Base-by-base conservation (phyloP, 2,888 invertebrate species). In the Neelides folsomi region DNA sequence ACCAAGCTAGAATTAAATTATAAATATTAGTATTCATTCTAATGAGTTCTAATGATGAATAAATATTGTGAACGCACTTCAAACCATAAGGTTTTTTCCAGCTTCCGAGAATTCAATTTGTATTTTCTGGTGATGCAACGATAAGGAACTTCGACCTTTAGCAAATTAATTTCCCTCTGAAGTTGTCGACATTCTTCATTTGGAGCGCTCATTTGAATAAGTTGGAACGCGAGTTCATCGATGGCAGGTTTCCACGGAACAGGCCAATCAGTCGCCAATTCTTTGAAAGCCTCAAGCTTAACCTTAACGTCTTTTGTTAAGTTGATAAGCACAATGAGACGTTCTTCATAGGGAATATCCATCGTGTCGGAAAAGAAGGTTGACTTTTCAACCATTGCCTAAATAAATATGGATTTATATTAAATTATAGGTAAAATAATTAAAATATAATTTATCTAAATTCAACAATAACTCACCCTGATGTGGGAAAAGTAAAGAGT, bases 321-420 rank as follows among this genome's bases (percentile, higher is more conserved):
- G 27, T 53, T 52, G 5, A 60, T 54, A 12, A 64, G 40, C 10
- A 50, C 48, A 1, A 60, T 47, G 1, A 64, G 50, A 19, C 63
- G 54, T 43, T 62, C 63, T 46, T 62, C 62, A 36, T 58, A 60
- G 8, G 63, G 63, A 48, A 64, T 62, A n/a, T 55, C 55, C 1
- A 45, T 47, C 3, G 59, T 38, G 16, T 52, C 56, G 36, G 55
- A 39, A 41, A 57, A 60, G 41, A 55, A 59, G 2, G 55, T 53
- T 2, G 60, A 40, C 20, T 57, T 49, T n/a, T 42, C 48, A 13
- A 61, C 18, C 27, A 60, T 56, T 16, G 59, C 51, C 63, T 61
- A 34, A 34, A 20, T 38, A 19, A 49, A 46, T n/a, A 7, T 7
- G n/a, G n/a, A 45, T 5, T 20, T 13, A n/a, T 13, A n/a, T n/a